Conservation (phyloP, 2,888 invertebrate species). For the Dione juno region DNA sequence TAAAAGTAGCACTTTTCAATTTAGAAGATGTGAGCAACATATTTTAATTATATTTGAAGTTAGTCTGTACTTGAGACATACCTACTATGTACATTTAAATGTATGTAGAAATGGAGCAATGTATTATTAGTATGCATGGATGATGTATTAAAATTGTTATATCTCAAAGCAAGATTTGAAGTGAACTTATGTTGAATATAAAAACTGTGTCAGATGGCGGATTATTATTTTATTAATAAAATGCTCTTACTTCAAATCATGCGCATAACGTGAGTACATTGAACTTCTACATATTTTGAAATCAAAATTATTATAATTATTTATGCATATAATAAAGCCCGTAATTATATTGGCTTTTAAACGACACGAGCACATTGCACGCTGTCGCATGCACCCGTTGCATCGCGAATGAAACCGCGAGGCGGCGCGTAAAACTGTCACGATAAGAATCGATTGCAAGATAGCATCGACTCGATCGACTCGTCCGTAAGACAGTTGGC, state of each 20-base stretch:
- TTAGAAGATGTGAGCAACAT: no score
- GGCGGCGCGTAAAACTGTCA: conserved; percentile 77
- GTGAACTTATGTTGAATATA: no score
- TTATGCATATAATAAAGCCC: conserved; percentile 22
- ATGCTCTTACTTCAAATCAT: not conserved
- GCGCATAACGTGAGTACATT: not conserved
- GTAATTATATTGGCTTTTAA: conserved; percentile 47
- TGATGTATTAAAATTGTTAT: no score
- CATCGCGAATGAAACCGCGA: conserved; percentile 65
- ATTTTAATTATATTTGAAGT: no score
- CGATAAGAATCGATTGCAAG: conserved; percentile 75
- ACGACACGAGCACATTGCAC: conserved; percentile 47
- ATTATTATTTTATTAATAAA: not conserved
- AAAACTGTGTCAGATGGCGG: not conserved
- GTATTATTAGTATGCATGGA: no score
- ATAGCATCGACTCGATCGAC: conserved; percentile 68
- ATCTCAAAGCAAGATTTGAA: no score
- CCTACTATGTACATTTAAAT: no score
- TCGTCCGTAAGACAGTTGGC: conserved; percentile 62
- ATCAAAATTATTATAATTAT: conserved; percentile 16
- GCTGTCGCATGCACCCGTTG: conserved; percentile 50
- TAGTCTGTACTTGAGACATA: no score
- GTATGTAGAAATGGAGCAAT: no score
- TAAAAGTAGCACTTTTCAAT: no score
- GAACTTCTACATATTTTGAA: not conserved